A percentile compares a stretch with the other conserved stretches of the same genome.
These are phyloP conservation scores for Microcebus tavaratra DNA, from an alignment of 2,113 vertebrate species.

Conservation along the genomic window DNA sequence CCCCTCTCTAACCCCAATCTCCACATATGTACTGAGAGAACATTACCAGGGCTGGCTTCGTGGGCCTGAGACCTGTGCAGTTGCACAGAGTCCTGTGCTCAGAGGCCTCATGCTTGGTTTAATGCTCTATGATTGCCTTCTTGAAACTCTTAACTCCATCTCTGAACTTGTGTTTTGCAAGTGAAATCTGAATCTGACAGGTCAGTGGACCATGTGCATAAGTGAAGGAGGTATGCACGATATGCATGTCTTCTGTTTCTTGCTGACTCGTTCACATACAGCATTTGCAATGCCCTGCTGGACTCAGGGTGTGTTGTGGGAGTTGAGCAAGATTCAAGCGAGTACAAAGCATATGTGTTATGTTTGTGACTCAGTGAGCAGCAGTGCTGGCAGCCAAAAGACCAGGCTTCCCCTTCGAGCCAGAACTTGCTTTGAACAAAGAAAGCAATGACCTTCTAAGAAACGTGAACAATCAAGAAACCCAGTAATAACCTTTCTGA, in stretches of 20 bases:
- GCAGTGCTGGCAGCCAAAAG: too few relatives aligned
- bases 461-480: background rate
- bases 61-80: accelerated
- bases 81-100: accelerated
- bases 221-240: too few relatives aligned
- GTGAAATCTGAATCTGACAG: background rate
- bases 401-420: background rate
- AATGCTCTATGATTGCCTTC: background rate
- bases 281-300: background rate
- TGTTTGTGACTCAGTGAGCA: background rate
- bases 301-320: background rate
- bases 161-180: background rate
- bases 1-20: background rate
- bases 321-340: accelerated
- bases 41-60: background rate
- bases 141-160: background rate
- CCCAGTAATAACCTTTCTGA: background rate
- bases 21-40: background rate
- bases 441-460: background rate
- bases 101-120: background rate
- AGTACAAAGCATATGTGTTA: too few relatives aligned
- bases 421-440: background rate
- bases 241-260: accelerated
- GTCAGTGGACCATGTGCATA: accelerated
- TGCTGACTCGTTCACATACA: accelerated